Evolutionary conservation across 2,888 invertebrate species (phyloP), one percentile per base, ranked within the genome.

Genomic region (Epistrophe eligans): DNA sequence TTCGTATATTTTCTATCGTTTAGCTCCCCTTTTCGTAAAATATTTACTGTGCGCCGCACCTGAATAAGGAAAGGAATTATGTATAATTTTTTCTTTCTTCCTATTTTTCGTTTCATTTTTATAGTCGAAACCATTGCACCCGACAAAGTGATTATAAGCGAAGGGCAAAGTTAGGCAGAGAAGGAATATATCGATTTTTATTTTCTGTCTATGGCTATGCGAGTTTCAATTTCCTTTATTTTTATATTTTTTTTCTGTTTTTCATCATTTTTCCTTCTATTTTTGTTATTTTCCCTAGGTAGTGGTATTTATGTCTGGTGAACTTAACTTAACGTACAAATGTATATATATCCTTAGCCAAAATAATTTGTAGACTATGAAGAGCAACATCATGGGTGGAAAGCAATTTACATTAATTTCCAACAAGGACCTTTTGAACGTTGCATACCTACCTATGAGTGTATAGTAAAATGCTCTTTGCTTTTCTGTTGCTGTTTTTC

Each of bases 211-310:
- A 64, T 81, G 73, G 73, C 77, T 81, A 72, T 58, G 70, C n/a
- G 77, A 74, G 81, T 85, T 85, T 82, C 77, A 77, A 85, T 85
- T 85, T 84, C 77, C 85, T 73, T 67, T 72, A 73, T 60, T 72
- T 77, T 60, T 24, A 52, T 24, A 48, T 28, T 43, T 71, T 19
- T 40, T 60, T 19, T 58, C n/a, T 15, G 8, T 17, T 32, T 13
- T 35, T 6, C 15, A 55, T 24, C 38, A 58, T 50, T 66, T 35
- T 40, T 17, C 45, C 55, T 55, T 15, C 67, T 60, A 32, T 80
- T 71, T 52, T 35, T 40, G 28, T 24, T 62, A 66, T 66, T 66
- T 66, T 66, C 40, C 70, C 55, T 67, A 67, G 67, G 67, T 67
- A 67, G 67, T 48, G 48, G 48, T 66, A 28, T 19, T 57, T 48